These are phyloP conservation scores for Drosophila funebris DNA, from an alignment of 1,140 invertebrate species.

Conservation along the genomic window DNA sequence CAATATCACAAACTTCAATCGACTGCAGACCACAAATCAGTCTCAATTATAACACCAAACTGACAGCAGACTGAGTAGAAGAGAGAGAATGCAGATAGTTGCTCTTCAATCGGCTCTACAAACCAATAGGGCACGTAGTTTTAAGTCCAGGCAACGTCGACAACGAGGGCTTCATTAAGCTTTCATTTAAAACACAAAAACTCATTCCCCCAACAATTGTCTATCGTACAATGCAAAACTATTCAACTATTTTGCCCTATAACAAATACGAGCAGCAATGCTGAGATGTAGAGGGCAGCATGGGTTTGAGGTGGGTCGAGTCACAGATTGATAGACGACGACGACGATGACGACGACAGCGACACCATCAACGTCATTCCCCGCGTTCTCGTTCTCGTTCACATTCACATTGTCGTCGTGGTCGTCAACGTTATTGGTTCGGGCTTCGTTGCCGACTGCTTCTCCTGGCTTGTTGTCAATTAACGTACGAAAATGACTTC, in stretches of 20 bases:
- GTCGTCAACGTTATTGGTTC: constrained; percentile 47
- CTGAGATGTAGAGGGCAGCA: not conserved
- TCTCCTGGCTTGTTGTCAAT: constrained; percentile 65
- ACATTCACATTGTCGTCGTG: constrained; percentile 32
- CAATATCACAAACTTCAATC: constrained; percentile 52
- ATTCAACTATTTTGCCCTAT: constrained; percentile 66
- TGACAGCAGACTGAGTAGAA: not conserved
- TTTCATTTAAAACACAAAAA: constrained; percentile 67
- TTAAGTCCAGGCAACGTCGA: not conserved
- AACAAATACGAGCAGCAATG: constrained; percentile 58
- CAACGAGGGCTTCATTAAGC: constrained; percentile 66
- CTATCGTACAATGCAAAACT: constrained; percentile 70
- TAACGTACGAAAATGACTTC: constrained; percentile 83
- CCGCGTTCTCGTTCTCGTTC: not conserved
- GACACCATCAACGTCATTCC: constrained; percentile 62
- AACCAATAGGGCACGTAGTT: constrained; percentile 23
- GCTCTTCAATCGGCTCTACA: constrained; percentile 4
- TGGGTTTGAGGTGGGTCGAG: not conserved
- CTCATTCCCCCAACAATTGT: not conserved
- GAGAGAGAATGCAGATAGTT: not conserved
- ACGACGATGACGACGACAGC: constrained; percentile 70
- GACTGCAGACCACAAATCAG: constrained; percentile 59
- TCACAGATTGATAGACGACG: constrained; percentile 75
- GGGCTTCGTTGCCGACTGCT: constrained; percentile 13
- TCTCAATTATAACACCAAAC: constrained; percentile 65